A percentile compares a stretch with the other conserved stretches of the same genome.
Evolutionary conservation across 2,888 invertebrate genomes (phyloP).

Genomic region (Ophion obscuratus): DNA sequence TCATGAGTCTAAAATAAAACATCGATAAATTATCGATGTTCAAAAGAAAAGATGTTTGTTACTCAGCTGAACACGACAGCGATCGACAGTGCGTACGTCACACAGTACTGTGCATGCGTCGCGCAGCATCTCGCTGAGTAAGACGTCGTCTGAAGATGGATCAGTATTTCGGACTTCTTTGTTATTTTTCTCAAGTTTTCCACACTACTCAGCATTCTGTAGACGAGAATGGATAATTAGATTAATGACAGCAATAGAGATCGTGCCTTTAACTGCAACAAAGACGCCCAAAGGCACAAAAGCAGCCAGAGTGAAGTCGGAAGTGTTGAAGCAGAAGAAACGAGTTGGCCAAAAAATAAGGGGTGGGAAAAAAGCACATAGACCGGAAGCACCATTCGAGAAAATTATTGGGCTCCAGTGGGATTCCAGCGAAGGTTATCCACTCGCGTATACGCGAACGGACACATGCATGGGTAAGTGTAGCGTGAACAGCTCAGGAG

Average conservation of each 20-base stretch:
- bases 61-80: no score
- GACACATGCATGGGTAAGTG: constrained; percentile 23
- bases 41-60: no score
- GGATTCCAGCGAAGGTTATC: constrained; percentile 33
- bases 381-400: constrained; percentile 52
- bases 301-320: constrained; percentile 33
- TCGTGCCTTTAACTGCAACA: background rate
- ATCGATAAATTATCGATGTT: no score
- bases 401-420: constrained; percentile 58
- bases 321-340: constrained; percentile 56
- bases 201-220: no score
- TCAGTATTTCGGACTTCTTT: no score
- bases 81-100: no score
- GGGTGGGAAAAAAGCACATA: constrained; percentile 47
- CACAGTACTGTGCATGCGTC: no score
- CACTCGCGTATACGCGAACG: background rate
- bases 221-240: no score
- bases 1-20: no score
- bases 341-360: constrained; percentile 22
- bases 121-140: no score
- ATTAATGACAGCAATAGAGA: background rate
- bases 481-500: constrained; percentile 28
- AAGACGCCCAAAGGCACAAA: background rate
- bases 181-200: no score
- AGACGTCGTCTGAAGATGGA: no score